Evolutionary conservation across 1,140 invertebrate species (phyloP).

Genomic region (Eumeta japonica): DNA sequence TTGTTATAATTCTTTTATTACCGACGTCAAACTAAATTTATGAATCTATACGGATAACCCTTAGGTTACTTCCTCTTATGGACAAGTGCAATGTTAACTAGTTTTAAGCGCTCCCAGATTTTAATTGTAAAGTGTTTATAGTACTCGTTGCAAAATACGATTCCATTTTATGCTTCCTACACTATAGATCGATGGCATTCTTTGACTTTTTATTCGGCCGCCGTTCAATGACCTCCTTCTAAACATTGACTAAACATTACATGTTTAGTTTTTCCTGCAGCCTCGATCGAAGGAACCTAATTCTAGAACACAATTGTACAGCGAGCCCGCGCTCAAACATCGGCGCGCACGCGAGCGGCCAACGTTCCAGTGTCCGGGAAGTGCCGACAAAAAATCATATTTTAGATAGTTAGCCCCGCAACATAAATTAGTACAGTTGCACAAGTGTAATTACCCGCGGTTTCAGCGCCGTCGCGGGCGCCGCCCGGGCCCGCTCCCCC

Average conservation of each 20-base stretch:
- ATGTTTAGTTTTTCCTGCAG: neutral
- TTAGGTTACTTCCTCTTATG: slow-evolving; percentile 53
- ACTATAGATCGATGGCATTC: too few species aligned
- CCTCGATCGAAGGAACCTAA: neutral
- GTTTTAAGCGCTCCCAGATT: slow-evolving; percentile 46
- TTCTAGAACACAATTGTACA: neutral
- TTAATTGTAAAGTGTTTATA: slow-evolving; percentile 36
- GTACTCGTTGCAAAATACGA: too few species aligned
- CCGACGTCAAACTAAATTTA: too few species aligned
- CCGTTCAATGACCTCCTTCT: too few species aligned
- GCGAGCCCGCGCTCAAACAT: neutral
- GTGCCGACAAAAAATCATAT: neutral
- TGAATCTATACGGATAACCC: too few species aligned
- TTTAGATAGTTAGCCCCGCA: neutral
- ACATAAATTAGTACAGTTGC: neutral
- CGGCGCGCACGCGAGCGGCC: neutral
- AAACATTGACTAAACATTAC: neutral
- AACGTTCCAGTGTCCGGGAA: neutral
- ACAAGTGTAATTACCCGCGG: neutral
- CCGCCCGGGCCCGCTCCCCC: too few species aligned
- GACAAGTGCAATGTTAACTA: slow-evolving; percentile 61
- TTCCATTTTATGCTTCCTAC: too few species aligned
- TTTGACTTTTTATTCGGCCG: too few species aligned
- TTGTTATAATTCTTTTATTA: too few species aligned
- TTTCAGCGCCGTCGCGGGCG: neutral